Percentiles rank a stretch among this genome's conserved stretches.
phyloP scores from a whole-genome alignment of 2,113 vertebrate species.

The Neolamprologus falcicula region DNA sequence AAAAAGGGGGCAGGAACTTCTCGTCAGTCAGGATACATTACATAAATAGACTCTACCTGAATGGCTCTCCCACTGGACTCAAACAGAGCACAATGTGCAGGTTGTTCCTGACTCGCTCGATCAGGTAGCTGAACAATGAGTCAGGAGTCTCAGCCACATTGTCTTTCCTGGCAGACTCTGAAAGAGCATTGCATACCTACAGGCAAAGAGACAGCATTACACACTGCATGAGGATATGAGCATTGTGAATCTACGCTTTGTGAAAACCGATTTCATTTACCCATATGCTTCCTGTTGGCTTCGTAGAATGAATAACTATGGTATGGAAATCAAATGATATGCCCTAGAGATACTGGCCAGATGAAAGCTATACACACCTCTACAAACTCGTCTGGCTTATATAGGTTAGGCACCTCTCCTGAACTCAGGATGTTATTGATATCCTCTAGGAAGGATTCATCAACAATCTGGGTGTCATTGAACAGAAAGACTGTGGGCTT shows the following conservation, averaged over 20 bases:
- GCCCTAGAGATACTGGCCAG: background rate
- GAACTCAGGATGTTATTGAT: constrained; percentile 87
- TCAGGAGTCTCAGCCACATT: constrained; percentile 71
- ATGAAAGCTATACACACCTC: constrained; percentile 63
- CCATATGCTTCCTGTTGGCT: background rate
- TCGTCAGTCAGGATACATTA: background rate
- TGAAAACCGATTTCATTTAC: background rate
- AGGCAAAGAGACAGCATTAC: background rate
- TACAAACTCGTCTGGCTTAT: constrained; percentile 80
- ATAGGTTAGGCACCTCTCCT: constrained; percentile 86
- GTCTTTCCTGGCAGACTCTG: constrained; percentile 71
- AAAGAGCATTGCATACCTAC: constrained; percentile 72
- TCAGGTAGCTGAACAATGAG: constrained; percentile 79
- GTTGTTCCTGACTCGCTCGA: constrained; percentile 81
- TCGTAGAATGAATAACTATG: accelerated
- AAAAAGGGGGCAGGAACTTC: background rate
- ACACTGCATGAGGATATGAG: background rate
- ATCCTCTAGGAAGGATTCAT: constrained; percentile 83
- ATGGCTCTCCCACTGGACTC: constrained; percentile 82
- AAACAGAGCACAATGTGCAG: constrained; percentile 83
- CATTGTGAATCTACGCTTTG: background rate
- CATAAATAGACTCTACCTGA: constrained; percentile 69
- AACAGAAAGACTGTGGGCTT: constrained; percentile 83
- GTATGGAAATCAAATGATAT: background rate
- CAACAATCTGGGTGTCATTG: constrained; percentile 80